phyloP scores from a whole-genome alignment of 2,888 invertebrate genomes.

The Mimachlamys varia region DNA sequence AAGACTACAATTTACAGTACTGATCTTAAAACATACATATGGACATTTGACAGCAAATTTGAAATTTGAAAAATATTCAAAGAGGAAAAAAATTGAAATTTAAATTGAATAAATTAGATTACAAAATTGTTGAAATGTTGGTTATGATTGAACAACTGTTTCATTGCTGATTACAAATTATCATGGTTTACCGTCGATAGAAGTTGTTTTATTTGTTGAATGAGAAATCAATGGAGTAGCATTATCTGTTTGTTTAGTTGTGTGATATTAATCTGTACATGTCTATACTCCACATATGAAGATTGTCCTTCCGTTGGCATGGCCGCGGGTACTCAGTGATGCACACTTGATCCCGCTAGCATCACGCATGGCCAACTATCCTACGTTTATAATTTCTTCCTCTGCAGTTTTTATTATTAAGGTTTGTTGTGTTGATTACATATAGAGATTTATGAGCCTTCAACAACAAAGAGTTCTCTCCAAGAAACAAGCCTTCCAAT shows the following conservation, averaged over 20 bases:
- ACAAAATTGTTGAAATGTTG: background rate
- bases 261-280: background rate
- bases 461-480: background rate
- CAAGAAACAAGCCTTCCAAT: background rate
- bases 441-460: conserved; percentile 32
- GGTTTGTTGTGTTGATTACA: conserved; percentile 8
- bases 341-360: background rate
- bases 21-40: no score
- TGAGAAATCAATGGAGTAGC: no score
- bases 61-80: background rate
- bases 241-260: background rate
- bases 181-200: no score
- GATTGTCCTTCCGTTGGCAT: background rate
- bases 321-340: background rate
- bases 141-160: no score
- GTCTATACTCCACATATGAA: background rate
- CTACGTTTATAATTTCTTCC: conserved; percentile 1
- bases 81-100: background rate
- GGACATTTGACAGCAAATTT: no score
- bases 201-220: background rate
- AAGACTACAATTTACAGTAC: no score
- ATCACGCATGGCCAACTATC: background rate
- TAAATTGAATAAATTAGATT: background rate
- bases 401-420: conserved; percentile 16
- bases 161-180: no score